Conservation (phyloP, 2,797 vertebrate genomes). For the Oreochromis mossambicus region DNA sequence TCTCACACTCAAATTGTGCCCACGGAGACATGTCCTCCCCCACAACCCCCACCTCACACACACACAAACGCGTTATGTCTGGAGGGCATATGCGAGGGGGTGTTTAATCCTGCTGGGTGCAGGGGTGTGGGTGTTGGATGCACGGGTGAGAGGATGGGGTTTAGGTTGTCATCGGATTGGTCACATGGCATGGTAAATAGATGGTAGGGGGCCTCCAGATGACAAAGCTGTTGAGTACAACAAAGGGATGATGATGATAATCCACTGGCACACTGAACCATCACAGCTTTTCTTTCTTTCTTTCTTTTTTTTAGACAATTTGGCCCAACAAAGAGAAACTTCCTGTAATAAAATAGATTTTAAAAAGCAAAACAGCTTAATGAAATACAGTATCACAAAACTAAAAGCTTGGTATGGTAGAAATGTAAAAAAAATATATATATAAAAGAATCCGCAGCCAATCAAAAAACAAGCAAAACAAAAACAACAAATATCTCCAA, state of each 20-base stretch:
- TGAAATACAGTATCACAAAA: background rate
- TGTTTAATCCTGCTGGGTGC: slow-evolving; percentile 56
- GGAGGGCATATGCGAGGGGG: slow-evolving; percentile 60
- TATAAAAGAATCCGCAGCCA: background rate
- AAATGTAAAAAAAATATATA: background rate
- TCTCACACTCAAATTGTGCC: slow-evolving; percentile 47
- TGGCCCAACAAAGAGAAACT: background rate
- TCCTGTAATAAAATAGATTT: background rate
- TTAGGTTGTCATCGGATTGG: slow-evolving; percentile 22
- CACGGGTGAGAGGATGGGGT: slow-evolving; percentile 29
- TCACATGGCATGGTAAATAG: slow-evolving; percentile 31
- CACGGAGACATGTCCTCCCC: slow-evolving; percentile 35
- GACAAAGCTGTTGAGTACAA: slow-evolving; percentile 38
- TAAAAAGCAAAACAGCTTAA: background rate
- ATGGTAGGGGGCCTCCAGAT: slow-evolving; percentile 27
- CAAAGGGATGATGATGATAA: slow-evolving; percentile 51
- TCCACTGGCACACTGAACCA: slow-evolving; percentile 28
- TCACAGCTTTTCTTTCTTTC: background rate
- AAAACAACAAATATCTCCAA: background rate
- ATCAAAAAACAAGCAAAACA: background rate
- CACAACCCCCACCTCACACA: background rate
- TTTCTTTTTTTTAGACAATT: background rate
- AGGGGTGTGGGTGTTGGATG: slow-evolving; percentile 11
- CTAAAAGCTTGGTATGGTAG: background rate
- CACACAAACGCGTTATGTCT: slow-evolving; percentile 6